Percentiles rank a stretch among this genome's conserved stretches.
Evolutionary conservation across 2,888 invertebrate genomes (phyloP).

Genomic region (Blastobasis lacticolella): DNA sequence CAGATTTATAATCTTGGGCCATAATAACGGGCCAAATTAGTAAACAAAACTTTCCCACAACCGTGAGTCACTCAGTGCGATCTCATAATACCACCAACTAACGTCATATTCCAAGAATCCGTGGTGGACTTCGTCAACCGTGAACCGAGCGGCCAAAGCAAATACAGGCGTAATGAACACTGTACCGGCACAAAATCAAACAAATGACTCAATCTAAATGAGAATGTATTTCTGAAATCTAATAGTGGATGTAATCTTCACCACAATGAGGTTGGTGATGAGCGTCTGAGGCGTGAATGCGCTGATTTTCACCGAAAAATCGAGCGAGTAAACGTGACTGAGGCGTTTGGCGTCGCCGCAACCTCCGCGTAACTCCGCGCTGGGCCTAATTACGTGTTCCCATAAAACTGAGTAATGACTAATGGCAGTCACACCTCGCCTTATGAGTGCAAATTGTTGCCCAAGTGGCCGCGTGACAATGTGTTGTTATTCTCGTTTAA

Average conservation of each 20-base stretch:
- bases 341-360: slow-evolving; percentile 41
- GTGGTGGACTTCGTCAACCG: slow-evolving; percentile 24
- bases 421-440: too few species aligned
- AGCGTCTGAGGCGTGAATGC: slow-evolving; percentile 40
- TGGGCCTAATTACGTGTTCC: slow-evolving; percentile 36
- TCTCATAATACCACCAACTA: background rate
- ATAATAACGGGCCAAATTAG: background rate
- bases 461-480: too few species aligned
- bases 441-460: too few species aligned
- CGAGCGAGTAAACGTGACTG: slow-evolving; percentile 41
- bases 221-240: slow-evolving; percentile 27
- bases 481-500: too few species aligned
- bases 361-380: slow-evolving; percentile 21
- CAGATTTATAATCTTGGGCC: too few species aligned
- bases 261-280: slow-evolving; percentile 49
- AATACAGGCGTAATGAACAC: slow-evolving; percentile 9
- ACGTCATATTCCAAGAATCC: slow-evolving; percentile 26
- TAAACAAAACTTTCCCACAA: background rate
- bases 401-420: slow-evolving; percentile 29
- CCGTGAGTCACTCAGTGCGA: background rate
- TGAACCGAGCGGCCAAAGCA: slow-evolving; percentile 23
- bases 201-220: slow-evolving; percentile 38
- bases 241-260: slow-evolving; percentile 42
- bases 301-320: slow-evolving; percentile 33
- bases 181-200: slow-evolving; percentile 10